Percentiles rank a stretch among this genome's conserved stretches.
These are phyloP conservation scores for Drosophila algonquin DNA, from an alignment of 2,888 invertebrate genomes.

Conservation along the genomic window DNA sequence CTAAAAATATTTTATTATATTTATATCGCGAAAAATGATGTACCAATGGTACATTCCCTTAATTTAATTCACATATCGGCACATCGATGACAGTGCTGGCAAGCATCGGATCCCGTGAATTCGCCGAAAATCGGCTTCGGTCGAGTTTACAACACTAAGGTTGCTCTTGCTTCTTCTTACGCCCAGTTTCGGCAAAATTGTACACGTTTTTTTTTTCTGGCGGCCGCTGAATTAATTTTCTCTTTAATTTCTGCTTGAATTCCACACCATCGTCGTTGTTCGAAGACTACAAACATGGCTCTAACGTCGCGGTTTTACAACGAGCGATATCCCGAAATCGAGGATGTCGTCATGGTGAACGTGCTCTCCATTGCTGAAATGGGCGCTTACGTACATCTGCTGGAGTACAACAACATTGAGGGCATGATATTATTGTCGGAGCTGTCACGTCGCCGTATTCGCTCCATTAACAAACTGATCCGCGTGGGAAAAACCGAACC, in stretches of 20 bases:
- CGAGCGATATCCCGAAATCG: slow-evolving; percentile 98
- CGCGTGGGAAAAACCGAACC: slow-evolving; percentile 99
- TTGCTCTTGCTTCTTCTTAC: slow-evolving; percentile 58
- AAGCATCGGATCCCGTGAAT: slow-evolving; percentile 21
- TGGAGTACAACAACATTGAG: slow-evolving; percentile 99
- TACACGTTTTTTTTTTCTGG: slow-evolving; percentile 78
- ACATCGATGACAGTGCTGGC: slow-evolving; percentile 1
- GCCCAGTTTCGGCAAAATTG: slow-evolving; percentile 57
- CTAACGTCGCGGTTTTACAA: slow-evolving; percentile 98
- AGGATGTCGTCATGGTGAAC: slow-evolving; percentile 99
- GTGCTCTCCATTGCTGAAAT: slow-evolving; percentile 99
- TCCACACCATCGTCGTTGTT: slow-evolving; percentile 4
- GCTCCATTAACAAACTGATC: slow-evolving; percentile 99
- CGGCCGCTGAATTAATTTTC: slow-evolving; percentile 42
- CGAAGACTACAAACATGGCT: slow-evolving; percentile 86
- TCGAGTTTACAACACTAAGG: slow-evolving; percentile 43
- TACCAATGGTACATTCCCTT: neutral
- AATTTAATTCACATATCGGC: neutral
- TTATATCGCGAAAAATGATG: neutral
- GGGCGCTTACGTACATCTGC: slow-evolving; percentile 99
- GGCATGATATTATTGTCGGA: slow-evolving; percentile 99
- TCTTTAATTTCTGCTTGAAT: slow-evolving; percentile 9
- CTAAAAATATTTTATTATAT: neutral
- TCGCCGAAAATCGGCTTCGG: slow-evolving; percentile 33
- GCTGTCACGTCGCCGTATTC: slow-evolving; percentile 98